Evolutionary conservation across 2,797 vertebrate species (phyloP), one percentile per base, ranked within the genome.

Genomic region (Gymnopithys bicolor): DNA sequence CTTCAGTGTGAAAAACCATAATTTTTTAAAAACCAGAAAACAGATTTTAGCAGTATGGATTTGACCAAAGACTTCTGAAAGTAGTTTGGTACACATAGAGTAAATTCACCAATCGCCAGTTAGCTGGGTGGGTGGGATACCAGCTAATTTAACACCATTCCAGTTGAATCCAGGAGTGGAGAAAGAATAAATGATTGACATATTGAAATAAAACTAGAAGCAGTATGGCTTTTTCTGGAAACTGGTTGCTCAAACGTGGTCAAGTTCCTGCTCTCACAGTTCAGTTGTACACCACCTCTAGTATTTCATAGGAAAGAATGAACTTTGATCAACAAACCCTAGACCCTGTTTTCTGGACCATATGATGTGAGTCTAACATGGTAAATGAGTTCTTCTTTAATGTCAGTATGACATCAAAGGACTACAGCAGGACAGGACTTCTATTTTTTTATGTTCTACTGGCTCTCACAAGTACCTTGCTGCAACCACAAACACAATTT

Each of bases 291-390:
- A 11, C 45, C 27, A 8, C 28, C 10, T 67, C 39, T 28, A 93
- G 8, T 27, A 67, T 28, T 67, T 73, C 33, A 27, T 45, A 46
- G 16, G 53, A 59, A 86, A 87, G 13, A 64, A 60, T 45, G 4
- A 77, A 48, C 18, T 25, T 30, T 19, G 3, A 10, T 49, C 30
- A 15, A 33, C 33, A 23, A 69, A 56, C 45, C 9, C 30, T 85
- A 21, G 23, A 55, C 8, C 14, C 13, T 33, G 9, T 6, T 13
- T 75, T 86, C 78, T 52, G 18, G 27, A 63, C n/a, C 5, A 11
- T 10, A 66, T 18, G 9, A 25, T 35, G 3, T 0, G 2, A 70
- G 28, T 77, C 25, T 67, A 51, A 33, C 7, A 6, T 3, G 5
- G 32, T 22, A 74, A 85, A 67, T 24, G 2, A 13, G 53, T 14